Base-by-base conservation (phyloP, 2,113 vertebrate species). In the Cromileptes altivelis region DNA sequence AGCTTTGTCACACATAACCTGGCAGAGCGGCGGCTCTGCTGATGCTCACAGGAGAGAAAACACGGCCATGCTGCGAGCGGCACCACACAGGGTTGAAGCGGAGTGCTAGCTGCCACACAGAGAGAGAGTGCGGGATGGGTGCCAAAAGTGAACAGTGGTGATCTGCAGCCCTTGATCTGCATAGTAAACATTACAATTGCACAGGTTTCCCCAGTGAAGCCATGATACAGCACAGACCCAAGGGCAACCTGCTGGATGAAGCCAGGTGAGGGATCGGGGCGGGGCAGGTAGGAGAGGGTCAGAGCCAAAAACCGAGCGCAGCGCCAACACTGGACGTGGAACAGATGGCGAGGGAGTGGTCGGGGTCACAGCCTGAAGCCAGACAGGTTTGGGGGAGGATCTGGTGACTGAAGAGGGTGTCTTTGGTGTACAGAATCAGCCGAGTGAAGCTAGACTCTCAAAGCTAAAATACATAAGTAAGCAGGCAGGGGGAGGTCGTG, bases 141-240 rank as follows among this genome's bases (percentile, higher is more conserved):
- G 86, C 77, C 73, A 75, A 52, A 70, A 85, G 90, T 85, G 78
- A 89, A 87, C 85, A 84, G 87, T 72, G 81, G 64, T 85, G 86
- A 94, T 94, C 93, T 95, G 93, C 94, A 96, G 95, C 94, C 94
- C 92, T 96, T 93, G 79, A 94, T 97, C 96, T 98, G 97, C 98
- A 99, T 97, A 98, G 97, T 97, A 95, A 93, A 95, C 95, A 92
- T 93, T 94, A 93, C 97, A 93, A 94, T 96, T 96, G 94, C 92
- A 95, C 90, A 88, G 88, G 75, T 84, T 86, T 87, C 58, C 63
- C 52, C 14, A 71, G 83, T 82, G 70, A 90, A 91, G 84, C 93
- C 88, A 81, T 69, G 81, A 92, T 68, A 85, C 53, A 52, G 73
- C 57, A 81, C 75, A 75, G 78, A 81, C 40, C 53, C 73, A 56